Percentiles rank a stretch among this genome's conserved stretches.
Conservation (phyloP, 1,140 invertebrate genomes). For the Alviniconcha marisindica region DNA sequence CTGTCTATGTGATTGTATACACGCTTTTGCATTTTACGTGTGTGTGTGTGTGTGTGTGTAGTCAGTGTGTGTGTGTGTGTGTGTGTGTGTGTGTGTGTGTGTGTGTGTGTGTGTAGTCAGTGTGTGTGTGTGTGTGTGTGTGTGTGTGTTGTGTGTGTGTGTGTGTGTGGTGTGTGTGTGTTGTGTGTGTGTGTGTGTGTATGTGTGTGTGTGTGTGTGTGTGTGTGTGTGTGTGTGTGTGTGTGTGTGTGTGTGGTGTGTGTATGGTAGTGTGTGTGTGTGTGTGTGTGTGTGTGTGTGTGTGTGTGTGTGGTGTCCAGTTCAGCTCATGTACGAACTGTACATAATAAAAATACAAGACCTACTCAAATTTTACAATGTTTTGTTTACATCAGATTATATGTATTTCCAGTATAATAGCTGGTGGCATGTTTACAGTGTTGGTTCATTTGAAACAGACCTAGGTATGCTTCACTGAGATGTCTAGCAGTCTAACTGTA, state of each 20-base stretch:
- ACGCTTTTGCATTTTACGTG: neutral
- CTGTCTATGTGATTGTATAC: neutral
- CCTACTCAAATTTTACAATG: too few species aligned
- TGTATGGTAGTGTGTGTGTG: neutral
- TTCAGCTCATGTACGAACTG: too few species aligned
- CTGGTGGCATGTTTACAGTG: too few species aligned
- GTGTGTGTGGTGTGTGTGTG: constrained; percentile 16
- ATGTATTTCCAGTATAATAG: too few species aligned
- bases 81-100: neutral
- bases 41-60: constrained; percentile 1
- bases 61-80: neutral
- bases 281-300: neutral
- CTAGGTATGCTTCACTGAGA: too few species aligned
- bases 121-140: neutral
- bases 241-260: neutral
- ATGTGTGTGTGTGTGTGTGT: neutral
- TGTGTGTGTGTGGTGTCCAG: constrained; percentile 3
- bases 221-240: neutral
- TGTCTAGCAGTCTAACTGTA: too few species aligned
- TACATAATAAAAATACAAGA: too few species aligned
- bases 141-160: constrained; percentile 13
- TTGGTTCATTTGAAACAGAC: too few species aligned
- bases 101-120: too few species aligned
- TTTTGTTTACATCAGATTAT: too few species aligned
- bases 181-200: neutral